phyloP scores from a whole-genome alignment of 2,888 invertebrate genomes.

The Tetanocera ferruginea region DNA sequence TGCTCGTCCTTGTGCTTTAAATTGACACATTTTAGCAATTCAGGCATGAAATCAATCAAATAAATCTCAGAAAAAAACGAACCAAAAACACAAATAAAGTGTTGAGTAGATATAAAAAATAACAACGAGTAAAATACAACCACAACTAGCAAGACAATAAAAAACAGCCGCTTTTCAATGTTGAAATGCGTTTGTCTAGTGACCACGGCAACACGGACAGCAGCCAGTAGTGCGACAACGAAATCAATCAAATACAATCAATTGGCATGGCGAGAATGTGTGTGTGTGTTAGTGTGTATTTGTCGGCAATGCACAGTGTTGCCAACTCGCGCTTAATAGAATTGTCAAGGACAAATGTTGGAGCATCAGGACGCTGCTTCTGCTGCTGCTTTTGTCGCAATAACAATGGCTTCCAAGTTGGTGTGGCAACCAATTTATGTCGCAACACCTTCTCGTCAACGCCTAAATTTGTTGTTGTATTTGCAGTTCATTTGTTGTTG shows the following conservation, averaged over 20 bases:
- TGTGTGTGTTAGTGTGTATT: background rate
- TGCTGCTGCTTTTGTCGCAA: background rate
- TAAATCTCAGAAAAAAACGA: background rate
- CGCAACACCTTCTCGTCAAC: background rate
- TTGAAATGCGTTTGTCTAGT: background rate
- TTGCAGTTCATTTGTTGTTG: background rate
- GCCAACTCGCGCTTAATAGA: background rate
- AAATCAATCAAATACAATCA: slow-evolving; percentile 27
- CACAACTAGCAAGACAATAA: background rate
- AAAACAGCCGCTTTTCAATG: background rate
- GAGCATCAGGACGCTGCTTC: background rate
- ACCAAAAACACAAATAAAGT: background rate
- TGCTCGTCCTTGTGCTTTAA: too few species aligned
- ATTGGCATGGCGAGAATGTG: background rate
- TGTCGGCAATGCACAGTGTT: background rate
- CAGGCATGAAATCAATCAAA: too few species aligned
- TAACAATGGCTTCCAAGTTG: slow-evolving; percentile 11
- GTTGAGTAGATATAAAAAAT: background rate
- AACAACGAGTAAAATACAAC: too few species aligned
- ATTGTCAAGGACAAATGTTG: slow-evolving; percentile 15
- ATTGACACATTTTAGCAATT: too few species aligned
- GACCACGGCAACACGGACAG: slow-evolving; percentile 15
- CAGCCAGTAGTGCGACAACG: background rate
- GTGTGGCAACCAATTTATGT: slow-evolving; percentile 13
- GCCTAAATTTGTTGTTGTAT: background rate